Evolutionary conservation across 2,888 invertebrate genomes (phyloP), one percentile per base, ranked within the genome.

Genomic region (Drosophila siamana): DNA sequence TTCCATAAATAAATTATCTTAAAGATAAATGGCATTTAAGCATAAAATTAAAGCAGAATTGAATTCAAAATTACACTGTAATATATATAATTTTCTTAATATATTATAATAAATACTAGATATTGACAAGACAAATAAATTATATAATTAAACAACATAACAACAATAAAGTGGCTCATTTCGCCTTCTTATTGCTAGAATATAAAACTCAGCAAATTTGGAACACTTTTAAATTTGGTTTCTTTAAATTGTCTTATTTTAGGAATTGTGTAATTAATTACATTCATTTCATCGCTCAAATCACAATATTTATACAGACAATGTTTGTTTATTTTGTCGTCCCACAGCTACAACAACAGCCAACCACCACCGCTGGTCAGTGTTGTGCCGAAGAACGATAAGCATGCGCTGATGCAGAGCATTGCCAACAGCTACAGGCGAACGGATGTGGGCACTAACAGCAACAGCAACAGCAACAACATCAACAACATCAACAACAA

Each of bases 321-420:
- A 9, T n/a, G 19, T 57, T 4, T 43, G 11, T 38, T 30, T 46
- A 33, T 63, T 9, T 38, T 19, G 9, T 8, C 33, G 33, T 30
- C 7, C 22, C 46, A 2, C 84, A 91, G 90, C 66, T 82, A 81
- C 70, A 91, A 91, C 69, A 87, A 79, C 63, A 87, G 86, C 38
- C 83, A 85, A 38, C 86, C 65, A 24, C 54, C 67, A 8, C 28
- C 74, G 15, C 4, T 51, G 70, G 74, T 51, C 46, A 69, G 52
- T 26, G 78, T 89, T 47, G 86, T 92, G 80, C 91, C 91, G 79
- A 94, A 95, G 50, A 94, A 95, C 40, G 94, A 95, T 73, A 95
- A 95, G 82, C 94, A 94, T 40, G 95, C 95, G 43, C 94, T 96
- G 60, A 92, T 96, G 85, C 94, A 95, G 89, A 95, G 95, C 90